Percentiles rank a stretch among this genome's conserved stretches.
These are phyloP conservation scores for Lacerta viridis DNA, from an alignment of 2,797 vertebrate species.

Conservation along the genomic window DNA sequence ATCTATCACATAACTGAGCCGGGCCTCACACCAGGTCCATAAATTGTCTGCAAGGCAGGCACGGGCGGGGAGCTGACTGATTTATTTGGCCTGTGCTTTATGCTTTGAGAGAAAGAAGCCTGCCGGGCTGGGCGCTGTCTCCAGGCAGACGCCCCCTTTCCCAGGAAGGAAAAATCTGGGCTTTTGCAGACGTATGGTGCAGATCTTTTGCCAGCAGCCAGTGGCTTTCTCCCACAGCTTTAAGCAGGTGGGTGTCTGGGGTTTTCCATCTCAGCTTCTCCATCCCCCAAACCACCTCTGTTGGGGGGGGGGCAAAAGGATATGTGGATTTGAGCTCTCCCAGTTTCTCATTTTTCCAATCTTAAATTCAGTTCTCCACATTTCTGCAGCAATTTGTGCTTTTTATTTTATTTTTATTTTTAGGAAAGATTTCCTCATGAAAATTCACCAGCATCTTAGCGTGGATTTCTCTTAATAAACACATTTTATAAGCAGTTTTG, in stretches of 20 bases:
- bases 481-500: too few relatives aligned
- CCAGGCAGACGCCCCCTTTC: conserved; percentile 64
- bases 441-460: too few relatives aligned
- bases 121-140: conserved; percentile 57
- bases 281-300: neutral
- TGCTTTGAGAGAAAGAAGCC: conserved; percentile 48
- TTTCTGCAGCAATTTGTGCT: too few relatives aligned
- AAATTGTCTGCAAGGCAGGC: conserved; percentile 78
- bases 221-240: conserved; percentile 13
- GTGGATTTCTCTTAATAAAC: too few relatives aligned
- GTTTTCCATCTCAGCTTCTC: too few relatives aligned
- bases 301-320: too few relatives aligned
- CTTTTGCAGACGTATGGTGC: neutral
- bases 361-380: too few relatives aligned
- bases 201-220: conserved; percentile 2
- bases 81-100: conserved; percentile 70
- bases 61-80: conserved; percentile 74
- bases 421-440: too few relatives aligned
- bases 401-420: too few relatives aligned
- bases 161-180: conserved; percentile 39
- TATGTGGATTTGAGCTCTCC: too few relatives aligned
- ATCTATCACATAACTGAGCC: conserved; percentile 62
- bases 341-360: too few relatives aligned
- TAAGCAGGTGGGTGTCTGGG: neutral
- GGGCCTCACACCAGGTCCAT: conserved; percentile 72